Evolutionary conservation across 2,888 invertebrate genomes (phyloP).

Genomic region (Fragum whitleyi): DNA sequence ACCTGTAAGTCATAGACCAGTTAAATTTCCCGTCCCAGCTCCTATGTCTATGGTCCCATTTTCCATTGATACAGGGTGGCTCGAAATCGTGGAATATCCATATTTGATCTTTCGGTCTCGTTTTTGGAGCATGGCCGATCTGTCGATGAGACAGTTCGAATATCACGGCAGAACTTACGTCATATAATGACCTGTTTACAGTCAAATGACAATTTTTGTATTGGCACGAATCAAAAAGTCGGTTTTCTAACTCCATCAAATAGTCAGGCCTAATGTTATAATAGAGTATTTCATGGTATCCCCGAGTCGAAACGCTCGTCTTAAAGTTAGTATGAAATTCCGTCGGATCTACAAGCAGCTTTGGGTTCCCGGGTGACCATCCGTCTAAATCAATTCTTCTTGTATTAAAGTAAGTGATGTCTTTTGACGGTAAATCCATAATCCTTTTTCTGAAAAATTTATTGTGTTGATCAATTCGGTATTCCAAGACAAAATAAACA

Average conservation of each 20-base stretch:
- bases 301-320: not conserved
- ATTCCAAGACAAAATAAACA: not conserved
- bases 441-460: not conserved
- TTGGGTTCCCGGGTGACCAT: not conserved
- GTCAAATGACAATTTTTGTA: slow-evolving; percentile 16
- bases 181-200: not conserved
- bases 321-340: not conserved
- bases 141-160: slow-evolving; percentile 3
- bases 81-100: slow-evolving; percentile 14
- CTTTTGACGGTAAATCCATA: not conserved
- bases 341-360: not conserved
- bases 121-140: not conserved
- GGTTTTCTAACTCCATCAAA: not conserved
- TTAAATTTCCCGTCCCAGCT: not conserved
- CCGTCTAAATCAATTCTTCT: not conserved
- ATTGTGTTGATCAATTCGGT: not conserved
- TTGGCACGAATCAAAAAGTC: not conserved
- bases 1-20: slow-evolving; percentile 23
- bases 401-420: not conserved
- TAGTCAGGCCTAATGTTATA: not conserved
- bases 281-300: slow-evolving; percentile 9
- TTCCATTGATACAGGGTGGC: slow-evolving; percentile 7
- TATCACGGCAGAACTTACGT: slow-evolving; percentile 8
- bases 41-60: slow-evolving; percentile 8
- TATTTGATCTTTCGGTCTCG: not conserved